Conservation (phyloP, 2,888 invertebrate genomes). For the Drosophila incognita region DNA sequence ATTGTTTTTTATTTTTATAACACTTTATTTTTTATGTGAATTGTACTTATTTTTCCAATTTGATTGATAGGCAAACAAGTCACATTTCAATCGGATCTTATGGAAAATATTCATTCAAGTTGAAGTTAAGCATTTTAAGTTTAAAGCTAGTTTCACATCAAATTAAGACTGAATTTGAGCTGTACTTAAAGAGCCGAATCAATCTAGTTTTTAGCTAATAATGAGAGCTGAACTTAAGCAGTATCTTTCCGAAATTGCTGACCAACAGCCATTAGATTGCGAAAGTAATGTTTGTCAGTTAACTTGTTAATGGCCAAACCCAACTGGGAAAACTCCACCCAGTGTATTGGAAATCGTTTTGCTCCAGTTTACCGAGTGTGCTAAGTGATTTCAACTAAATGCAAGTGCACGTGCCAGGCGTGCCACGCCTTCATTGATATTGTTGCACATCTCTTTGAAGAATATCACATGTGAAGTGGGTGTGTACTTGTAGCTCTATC, state of each 20-base stretch:
- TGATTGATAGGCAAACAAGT: neutral
- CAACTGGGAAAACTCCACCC: conserved; percentile 6
- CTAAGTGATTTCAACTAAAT: conserved; percentile 50
- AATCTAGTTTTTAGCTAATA: too few relatives aligned
- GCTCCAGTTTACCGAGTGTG: conserved; percentile 44
- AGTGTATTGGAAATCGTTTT: neutral
- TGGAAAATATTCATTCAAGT: too few relatives aligned
- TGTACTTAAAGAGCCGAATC: too few relatives aligned
- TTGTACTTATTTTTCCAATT: neutral
- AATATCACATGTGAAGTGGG: neutral
- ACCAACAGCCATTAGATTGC: conserved; percentile 15
- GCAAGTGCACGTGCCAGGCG: conserved; percentile 38
- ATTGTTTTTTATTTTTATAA: neutral
- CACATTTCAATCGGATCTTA: neutral
- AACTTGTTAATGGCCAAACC: conserved; percentile 33
- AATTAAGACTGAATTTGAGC: too few relatives aligned
- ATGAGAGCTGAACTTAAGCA: conserved; percentile 17
- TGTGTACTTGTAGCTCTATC: neutral
- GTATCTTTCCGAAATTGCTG: neutral
- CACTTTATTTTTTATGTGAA: neutral
- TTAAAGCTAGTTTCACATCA: too few relatives aligned
- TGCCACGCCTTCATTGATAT: conserved; percentile 39
- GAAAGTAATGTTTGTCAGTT: conserved; percentile 19
- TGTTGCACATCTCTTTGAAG: conserved; percentile 21
- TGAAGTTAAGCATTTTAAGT: too few relatives aligned